Evolutionary conservation across 2,888 invertebrate species (phyloP), one percentile per base, ranked within the genome.

Genomic region (Halictus quadricinctus): DNA sequence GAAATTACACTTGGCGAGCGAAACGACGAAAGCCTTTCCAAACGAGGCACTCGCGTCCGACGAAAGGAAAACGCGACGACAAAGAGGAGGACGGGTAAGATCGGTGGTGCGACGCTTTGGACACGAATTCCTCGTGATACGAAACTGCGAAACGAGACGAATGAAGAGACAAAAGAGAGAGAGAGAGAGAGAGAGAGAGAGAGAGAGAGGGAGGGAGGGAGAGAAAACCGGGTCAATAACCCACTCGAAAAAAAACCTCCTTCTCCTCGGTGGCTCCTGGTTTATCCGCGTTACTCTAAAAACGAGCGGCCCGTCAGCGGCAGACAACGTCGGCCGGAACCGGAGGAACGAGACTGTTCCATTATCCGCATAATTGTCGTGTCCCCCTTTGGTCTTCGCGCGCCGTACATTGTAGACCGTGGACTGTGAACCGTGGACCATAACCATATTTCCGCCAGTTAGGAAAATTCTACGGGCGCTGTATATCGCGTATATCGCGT

Each of bases 341-440:
- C n/a, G 54, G 46, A 80, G 72, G 78, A 46, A 80, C 80, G 58
- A 73, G 76, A 69, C 43, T n/a, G 80, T 83, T 77, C 80, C 83
- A 87, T 87, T 86, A 87, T 86, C 80, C 77, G n/a, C 60, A 69
- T 87, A 87, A 87, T 87, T 84, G 87, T 87, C 60, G 83, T 78
- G 72, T n/a, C 74, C 77, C 25, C 46, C 48, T 75, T 79, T 73
- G 12, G 36, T 41, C 8, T n/a, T 41, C 69, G 41, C 50, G 29
- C 72, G 54, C 10, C 21, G 54, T 78, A 13, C 50, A 21, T 13
- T n/a, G 66, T 69, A 36, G 21, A 36, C 29, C 29, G 36, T 69
- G 18, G 10, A 21, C n/a, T 15, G 60, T 25, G 25, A 60, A 60
- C 6, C 25, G 64, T 64, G 12, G 15, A 64, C 15, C 29, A 29